phyloP scores from a whole-genome alignment of 2,113 vertebrate species.

The Chrysochloris asiatica region DNA sequence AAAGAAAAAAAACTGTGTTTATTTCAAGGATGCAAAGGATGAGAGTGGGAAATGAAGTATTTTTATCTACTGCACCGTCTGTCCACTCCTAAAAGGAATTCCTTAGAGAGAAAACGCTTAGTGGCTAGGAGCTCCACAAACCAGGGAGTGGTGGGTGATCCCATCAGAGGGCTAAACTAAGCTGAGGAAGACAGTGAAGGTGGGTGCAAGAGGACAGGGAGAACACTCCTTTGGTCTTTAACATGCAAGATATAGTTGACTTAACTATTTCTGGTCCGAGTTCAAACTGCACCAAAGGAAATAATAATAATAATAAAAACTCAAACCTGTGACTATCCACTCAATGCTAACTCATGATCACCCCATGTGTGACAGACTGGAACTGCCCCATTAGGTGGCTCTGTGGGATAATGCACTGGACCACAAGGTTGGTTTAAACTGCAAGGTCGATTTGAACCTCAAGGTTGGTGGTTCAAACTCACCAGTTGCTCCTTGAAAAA shows the following conservation, averaged over 20 bases:
- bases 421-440: too few species aligned
- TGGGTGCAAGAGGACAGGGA: not conserved
- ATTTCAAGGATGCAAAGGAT: not conserved
- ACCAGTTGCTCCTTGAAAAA: too few species aligned
- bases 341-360: not conserved
- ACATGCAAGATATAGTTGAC: not conserved
- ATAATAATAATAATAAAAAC: not conserved
- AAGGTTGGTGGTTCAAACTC: too few species aligned
- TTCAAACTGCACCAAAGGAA: not conserved
- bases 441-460: too few species aligned
- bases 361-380: not conserved
- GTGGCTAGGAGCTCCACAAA: not conserved
- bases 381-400: not conserved
- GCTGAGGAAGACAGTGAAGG: not conserved
- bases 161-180: too few species aligned
- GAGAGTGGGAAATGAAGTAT: not conserved
- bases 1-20: constrained; percentile 21
- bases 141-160: too few species aligned
- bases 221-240: not conserved
- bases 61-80: not conserved
- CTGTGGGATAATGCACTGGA: too few species aligned
- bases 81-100: not conserved
- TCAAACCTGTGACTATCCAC: not conserved
- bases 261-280: not conserved
- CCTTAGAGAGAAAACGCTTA: not conserved